phyloP scores from a whole-genome alignment of 2,888 invertebrate genomes.

The Eupithecia centaureata region DNA sequence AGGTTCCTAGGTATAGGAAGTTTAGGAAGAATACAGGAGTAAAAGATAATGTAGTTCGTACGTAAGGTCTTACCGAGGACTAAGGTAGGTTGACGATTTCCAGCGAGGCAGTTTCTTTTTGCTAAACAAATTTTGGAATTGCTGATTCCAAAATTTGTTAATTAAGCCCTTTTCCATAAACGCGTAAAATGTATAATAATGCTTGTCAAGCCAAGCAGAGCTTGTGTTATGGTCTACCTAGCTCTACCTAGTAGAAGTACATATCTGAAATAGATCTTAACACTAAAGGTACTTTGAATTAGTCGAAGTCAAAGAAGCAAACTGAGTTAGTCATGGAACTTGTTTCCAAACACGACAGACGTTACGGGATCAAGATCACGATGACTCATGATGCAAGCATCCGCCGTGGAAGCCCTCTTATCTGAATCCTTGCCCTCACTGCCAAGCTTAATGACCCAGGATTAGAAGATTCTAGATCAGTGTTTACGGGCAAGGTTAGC shows the following conservation, averaged over 20 bases:
- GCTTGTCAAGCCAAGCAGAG: too few species aligned
- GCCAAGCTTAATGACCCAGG: conserved; percentile 23
- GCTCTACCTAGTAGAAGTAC: too few species aligned
- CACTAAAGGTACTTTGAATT: too few species aligned
- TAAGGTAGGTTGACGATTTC: too few species aligned
- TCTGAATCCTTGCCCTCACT: conserved; percentile 25
- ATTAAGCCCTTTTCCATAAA: too few species aligned
- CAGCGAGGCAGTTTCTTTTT: background rate
- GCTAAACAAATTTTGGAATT: too few species aligned
- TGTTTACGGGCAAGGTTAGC: background rate
- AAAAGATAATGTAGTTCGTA: too few species aligned
- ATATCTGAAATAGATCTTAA: too few species aligned
- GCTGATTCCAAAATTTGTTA: too few species aligned
- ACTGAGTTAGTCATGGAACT: conserved; percentile 46
- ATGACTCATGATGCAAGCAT: conserved; percentile 63
- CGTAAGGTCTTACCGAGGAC: too few species aligned
- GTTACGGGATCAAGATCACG: conserved; percentile 52
- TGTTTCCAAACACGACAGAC: conserved; percentile 51
- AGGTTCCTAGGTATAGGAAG: background rate
- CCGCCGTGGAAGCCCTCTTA: conserved; percentile 62
- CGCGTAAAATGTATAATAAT: too few species aligned
- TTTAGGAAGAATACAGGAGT: background rate
- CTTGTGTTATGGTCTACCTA: too few species aligned
- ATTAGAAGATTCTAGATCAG: conserved; percentile 10
- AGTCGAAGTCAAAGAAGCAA: background rate